These are phyloP conservation scores for Aurelia coerulea DNA, from an alignment of 30 jellyfish, hydroid and myxozoan species.

Conservation along the genomic window DNA sequence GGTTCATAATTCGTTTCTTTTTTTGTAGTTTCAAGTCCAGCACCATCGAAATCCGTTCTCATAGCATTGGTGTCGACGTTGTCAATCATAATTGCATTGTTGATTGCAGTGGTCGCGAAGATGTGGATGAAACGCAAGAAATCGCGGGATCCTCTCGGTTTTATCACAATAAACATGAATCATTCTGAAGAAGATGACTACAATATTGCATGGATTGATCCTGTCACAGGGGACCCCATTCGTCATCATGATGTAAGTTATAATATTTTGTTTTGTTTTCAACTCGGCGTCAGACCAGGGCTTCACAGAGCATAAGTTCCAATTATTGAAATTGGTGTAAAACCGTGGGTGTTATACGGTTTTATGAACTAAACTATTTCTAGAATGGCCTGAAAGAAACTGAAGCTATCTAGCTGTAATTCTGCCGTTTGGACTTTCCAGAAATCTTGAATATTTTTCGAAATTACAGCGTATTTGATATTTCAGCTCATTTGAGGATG, in stretches of 20 bases:
- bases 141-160: slow-evolving; percentile 68
- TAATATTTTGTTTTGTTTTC: too few relatives aligned
- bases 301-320: too few relatives aligned
- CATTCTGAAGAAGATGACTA: slow-evolving; percentile 64
- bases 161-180: slow-evolving; percentile 54
- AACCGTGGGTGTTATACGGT: too few relatives aligned
- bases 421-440: too few relatives aligned
- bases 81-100: slow-evolving; percentile 19
- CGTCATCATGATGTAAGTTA: slow-evolving; percentile 9
- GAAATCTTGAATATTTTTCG: too few relatives aligned
- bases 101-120: slow-evolving; percentile 24
- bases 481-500: too few relatives aligned
- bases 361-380: too few relatives aligned
- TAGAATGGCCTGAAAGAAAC: too few relatives aligned
- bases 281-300: too few relatives aligned
- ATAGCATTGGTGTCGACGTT: slow-evolving; percentile 51
- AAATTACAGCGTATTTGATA: too few relatives aligned
- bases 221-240: slow-evolving; percentile 67
- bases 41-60: slow-evolving; percentile 8
- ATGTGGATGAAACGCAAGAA: slow-evolving; percentile 35
- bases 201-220: slow-evolving; percentile 65
- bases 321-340: too few relatives aligned
- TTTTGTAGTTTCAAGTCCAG: slow-evolving; percentile 1
- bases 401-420: too few relatives aligned
- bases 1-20: background rate